Conservation (phyloP, 2,888 invertebrate genomes). For the Andrena bicolor region DNA sequence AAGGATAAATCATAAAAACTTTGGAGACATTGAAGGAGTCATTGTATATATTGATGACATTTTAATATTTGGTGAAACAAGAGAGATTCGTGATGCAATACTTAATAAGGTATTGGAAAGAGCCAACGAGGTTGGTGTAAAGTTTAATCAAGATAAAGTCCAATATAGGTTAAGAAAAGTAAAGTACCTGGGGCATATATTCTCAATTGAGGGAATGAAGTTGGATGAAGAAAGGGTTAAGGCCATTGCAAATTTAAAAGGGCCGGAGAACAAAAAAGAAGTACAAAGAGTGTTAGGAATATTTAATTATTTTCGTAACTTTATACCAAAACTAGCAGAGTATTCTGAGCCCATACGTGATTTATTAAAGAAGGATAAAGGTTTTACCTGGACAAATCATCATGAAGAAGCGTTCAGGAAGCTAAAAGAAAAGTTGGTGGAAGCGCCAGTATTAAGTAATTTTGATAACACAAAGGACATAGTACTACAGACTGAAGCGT, state of each 20-base stretch:
- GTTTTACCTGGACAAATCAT: background rate
- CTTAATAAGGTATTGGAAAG: background rate
- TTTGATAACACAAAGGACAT: background rate
- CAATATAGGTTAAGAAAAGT: background rate
- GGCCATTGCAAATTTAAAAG: background rate
- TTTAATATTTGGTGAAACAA: background rate
- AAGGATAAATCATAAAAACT: background rate
- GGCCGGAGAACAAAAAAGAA: background rate
- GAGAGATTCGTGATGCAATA: background rate
- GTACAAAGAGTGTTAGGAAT: background rate
- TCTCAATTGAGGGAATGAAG: background rate
- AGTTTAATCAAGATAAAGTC: background rate
- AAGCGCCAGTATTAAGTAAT: background rate
- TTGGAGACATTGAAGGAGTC: background rate
- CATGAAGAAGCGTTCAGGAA: background rate
- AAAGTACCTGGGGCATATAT: background rate
- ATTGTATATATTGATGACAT: slow-evolving; percentile 4
- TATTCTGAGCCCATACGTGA: background rate
- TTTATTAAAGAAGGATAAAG: background rate
- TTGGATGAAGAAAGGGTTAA: background rate
- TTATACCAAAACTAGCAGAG: background rate
- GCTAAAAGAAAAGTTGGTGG: background rate
- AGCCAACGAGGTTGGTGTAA: background rate
- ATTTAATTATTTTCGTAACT: slow-evolving; percentile 3
- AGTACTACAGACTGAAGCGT: background rate